A percentile compares a stretch with the other conserved stretches of the same genome.
These are phyloP conservation scores for Microctenopoma lineatum DNA, from an alignment of 2,797 vertebrate genomes.

Conservation along the genomic window DNA sequence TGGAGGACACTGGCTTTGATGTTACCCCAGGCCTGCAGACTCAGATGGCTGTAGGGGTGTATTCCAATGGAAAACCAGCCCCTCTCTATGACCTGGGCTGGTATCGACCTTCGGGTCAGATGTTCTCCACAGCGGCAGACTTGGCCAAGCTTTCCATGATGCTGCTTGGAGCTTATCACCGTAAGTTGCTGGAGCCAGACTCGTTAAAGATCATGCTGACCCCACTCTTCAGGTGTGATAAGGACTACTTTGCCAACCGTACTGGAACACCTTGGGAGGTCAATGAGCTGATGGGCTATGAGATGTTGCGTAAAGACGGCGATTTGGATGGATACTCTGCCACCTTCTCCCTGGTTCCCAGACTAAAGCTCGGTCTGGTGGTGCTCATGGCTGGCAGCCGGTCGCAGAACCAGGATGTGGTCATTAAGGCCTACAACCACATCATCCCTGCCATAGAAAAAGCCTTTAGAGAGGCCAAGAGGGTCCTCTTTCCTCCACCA, in stretches of 20 bases:
- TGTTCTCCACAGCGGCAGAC: conserved; percentile 94
- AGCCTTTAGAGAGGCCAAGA: conserved; percentile 88
- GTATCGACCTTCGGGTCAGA: conserved; percentile 96
- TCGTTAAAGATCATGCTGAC: conserved; percentile 92
- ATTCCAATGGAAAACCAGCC: conserved; percentile 86
- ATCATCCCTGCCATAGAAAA: conserved; percentile 93
- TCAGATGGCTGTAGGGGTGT: conserved; percentile 92
- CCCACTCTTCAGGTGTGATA: conserved; percentile 89
- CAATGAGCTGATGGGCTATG: conserved; percentile 89
- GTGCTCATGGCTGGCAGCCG: conserved; percentile 92
- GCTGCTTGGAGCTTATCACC: conserved; percentile 89
- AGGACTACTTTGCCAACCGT: conserved; percentile 92
- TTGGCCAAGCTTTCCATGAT: conserved; percentile 92
- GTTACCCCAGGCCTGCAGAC: conserved; percentile 82
- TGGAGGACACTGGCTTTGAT: conserved; percentile 95
- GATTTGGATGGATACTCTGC: conserved; percentile 95
- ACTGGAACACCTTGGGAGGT: conserved; percentile 97
- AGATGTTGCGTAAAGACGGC: conserved; percentile 91
- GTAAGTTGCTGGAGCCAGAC: conserved; percentile 87
- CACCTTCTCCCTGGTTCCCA: conserved; percentile 92
- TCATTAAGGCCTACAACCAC: conserved; percentile 83
- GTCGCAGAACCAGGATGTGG: conserved; percentile 86
- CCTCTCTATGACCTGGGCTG: conserved; percentile 95
- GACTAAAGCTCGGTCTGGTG: conserved; percentile 89
- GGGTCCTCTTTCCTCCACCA: conserved; percentile 83